These are phyloP conservation scores for Dromococcyx pavoninus DNA, from an alignment of 2,797 vertebrate species.

Conservation along the genomic window DNA sequence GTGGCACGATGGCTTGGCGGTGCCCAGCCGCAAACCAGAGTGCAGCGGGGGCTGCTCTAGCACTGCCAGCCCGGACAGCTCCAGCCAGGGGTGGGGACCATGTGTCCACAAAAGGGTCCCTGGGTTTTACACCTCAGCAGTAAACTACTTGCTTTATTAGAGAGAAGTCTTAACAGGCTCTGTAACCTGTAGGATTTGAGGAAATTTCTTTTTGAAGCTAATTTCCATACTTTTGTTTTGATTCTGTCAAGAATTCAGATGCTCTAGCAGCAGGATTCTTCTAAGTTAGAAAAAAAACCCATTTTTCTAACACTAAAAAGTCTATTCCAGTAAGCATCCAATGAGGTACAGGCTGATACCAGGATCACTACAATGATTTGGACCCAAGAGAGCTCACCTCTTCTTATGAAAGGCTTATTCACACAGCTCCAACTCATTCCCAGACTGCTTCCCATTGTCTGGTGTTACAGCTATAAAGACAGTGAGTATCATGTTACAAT, in stretches of 20 bases:
- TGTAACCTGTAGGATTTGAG: neutral
- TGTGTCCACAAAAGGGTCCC: neutral
- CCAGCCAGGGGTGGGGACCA: rapidly evolving
- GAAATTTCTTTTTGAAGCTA: neutral
- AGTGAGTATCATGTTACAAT: neutral
- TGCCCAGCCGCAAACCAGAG: no score
- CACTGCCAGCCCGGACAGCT: neutral
- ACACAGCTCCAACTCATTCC: neutral
- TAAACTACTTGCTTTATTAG: neutral
- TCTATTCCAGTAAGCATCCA: neutral
- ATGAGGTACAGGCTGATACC: neutral
- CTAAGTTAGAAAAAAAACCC: neutral
- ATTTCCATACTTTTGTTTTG: neutral
- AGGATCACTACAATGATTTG: neutral
- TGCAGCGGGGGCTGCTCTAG: no score
- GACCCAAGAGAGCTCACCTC: neutral
- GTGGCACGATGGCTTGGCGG: neutral
- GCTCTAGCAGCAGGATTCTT: neutral
- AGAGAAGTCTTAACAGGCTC: neutral
- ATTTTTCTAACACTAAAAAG: neutral
- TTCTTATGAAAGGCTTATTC: neutral
- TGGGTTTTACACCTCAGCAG: neutral
- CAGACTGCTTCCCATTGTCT: neutral
- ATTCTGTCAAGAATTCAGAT: neutral
- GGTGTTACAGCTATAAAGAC: neutral